These are phyloP conservation scores for Hemaris fuciformis DNA, from an alignment of 2,888 invertebrate species.

Conservation along the genomic window DNA sequence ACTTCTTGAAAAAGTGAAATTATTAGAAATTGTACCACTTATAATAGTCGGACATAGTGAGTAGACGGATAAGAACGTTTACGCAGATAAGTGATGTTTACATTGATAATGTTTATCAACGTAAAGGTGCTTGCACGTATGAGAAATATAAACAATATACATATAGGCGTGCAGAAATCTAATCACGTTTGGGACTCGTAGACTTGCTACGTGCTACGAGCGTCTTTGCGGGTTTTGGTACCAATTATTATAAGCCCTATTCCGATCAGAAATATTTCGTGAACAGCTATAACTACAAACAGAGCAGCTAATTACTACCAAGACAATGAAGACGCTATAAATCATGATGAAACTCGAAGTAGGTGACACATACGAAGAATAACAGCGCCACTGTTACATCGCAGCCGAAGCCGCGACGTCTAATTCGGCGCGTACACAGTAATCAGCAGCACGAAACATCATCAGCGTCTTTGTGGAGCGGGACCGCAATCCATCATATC, in stretches of 20 bases:
- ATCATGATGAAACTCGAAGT: conserved; percentile 40
- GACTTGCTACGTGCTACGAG: conserved; percentile 42
- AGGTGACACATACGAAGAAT: conserved; percentile 4
- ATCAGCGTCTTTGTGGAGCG: conserved; percentile 68
- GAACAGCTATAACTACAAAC: neutral
- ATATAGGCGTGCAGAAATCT: conserved; percentile 18
- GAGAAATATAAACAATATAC: conserved; percentile 15
- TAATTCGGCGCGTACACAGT: conserved; percentile 68
- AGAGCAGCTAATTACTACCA: neutral
- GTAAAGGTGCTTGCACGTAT: conserved; percentile 18
- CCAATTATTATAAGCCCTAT: neutral
- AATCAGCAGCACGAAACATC: conserved; percentile 72
- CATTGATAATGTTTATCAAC: conserved; percentile 11
- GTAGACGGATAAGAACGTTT: neutral
- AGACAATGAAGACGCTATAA: conserved; percentile 39
- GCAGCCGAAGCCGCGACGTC: neutral
- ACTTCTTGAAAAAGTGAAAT: neutral
- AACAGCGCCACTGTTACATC: neutral
- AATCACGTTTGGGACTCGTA: conserved; percentile 31
- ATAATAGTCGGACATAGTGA: neutral
- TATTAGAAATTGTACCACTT: neutral
- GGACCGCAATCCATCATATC: conserved; percentile 78
- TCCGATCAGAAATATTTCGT: neutral
- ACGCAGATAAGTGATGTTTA: conserved; percentile 25
- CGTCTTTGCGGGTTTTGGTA: neutral